Conservation (phyloP, 2,113 vertebrate species). For the Mesoclemmys tuberculata region DNA sequence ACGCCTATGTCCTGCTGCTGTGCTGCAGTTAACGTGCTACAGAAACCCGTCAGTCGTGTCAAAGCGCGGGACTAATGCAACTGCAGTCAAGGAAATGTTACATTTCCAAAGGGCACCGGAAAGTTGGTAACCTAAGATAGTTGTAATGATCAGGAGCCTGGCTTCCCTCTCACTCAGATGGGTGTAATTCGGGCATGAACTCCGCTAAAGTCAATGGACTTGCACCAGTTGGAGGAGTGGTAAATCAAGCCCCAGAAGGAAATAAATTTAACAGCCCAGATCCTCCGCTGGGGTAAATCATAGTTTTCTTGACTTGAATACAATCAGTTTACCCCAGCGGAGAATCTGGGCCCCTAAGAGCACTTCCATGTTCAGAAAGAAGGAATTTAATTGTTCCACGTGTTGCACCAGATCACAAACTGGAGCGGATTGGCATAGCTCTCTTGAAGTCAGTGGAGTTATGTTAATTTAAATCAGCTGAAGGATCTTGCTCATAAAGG, state of each 20-base stretch:
- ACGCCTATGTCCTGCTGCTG: background rate
- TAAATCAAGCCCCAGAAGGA: background rate
- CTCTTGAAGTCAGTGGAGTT: background rate
- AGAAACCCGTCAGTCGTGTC: background rate
- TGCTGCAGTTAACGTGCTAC: background rate
- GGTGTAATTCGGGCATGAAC: background rate
- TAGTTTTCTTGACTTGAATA: background rate
- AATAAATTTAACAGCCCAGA: background rate
- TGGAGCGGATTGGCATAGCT: background rate
- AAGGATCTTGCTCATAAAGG: background rate
- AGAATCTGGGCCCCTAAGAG: background rate
- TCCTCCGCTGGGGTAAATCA: background rate
- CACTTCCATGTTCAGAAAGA: background rate
- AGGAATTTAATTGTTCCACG: background rate
- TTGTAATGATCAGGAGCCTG: accelerated
- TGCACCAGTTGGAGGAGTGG: too few relatives aligned
- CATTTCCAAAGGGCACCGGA: background rate
- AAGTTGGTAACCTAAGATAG: background rate
- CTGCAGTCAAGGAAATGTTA: background rate
- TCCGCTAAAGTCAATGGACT: too few relatives aligned
- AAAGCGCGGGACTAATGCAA: background rate
- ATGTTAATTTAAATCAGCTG: background rate
- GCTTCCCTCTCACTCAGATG: background rate
- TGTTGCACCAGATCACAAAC: accelerated
- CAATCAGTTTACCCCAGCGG: background rate